Conservation (phyloP, 2,888 invertebrate species). For the Lepas anatifera region DNA sequence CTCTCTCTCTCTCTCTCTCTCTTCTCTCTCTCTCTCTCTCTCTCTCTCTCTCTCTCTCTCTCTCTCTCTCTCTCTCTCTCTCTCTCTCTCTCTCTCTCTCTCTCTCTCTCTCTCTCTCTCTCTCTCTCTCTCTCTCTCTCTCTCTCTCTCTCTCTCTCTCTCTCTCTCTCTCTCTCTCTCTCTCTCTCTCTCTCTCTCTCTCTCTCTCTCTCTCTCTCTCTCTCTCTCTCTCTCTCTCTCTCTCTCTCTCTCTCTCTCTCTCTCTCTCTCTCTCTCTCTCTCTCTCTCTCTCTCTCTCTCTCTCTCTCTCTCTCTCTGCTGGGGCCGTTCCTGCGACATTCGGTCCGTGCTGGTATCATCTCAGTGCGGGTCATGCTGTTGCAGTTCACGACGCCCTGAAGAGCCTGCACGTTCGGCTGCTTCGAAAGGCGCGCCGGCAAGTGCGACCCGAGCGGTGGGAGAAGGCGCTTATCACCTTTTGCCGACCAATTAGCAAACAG, state of each 20-base stretch:
- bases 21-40: background rate
- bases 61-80: constrained; percentile 15
- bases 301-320: background rate
- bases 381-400: constrained; percentile 68
- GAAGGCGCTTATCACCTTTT: constrained; percentile 51
- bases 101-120: constrained; percentile 16
- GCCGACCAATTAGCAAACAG: constrained; percentile 74
- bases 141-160: constrained; percentile 17
- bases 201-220: constrained; percentile 18
- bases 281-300: constrained; percentile 8
- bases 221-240: constrained; percentile 15
- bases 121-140: constrained; percentile 16
- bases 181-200: constrained; percentile 16
- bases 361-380: background rate
- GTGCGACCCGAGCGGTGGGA: constrained; percentile 84
- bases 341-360: background rate
- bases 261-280: constrained; percentile 19
- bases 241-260: constrained; percentile 10
- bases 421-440: constrained; percentile 71
- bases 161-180: constrained; percentile 16
- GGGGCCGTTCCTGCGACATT: no score
- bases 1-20: background rate
- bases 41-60: constrained; percentile 16
- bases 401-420: constrained; percentile 72
- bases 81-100: constrained; percentile 15